Evolutionary conservation across 2,113 vertebrate species (phyloP), one percentile per base, ranked within the genome.

Genomic region (Holacanthus passer): DNA sequence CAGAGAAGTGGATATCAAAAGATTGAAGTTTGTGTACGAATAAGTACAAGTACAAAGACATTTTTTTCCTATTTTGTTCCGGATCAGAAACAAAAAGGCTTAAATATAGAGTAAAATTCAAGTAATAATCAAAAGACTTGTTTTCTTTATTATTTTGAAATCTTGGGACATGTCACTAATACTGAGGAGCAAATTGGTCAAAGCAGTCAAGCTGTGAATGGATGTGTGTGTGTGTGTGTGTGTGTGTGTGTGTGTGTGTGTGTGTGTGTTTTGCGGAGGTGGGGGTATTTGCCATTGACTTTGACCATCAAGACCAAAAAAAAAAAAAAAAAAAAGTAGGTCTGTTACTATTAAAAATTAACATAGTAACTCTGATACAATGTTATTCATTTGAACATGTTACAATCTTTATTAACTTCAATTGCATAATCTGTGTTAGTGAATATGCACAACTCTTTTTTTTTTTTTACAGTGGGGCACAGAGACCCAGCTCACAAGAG

Each of bases 281-380:
- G 29, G 5, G 10, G 22, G 50, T 7, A 9, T 48, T 13, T 76
- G 65, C 43, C 69, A 50, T 72, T 88, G 84, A 88, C 84, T 87
- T 88, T 91, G 89, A 76, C 65, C 45, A 47, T 81, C 79, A 58
- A 79, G 37, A 80, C 24, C 2, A 56, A 77, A 55, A 11, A 17
- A 56, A 66, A 7, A 72, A 17, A 53, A 35, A 31, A 27, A 56
- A 5, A 39, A 41, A 43, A 60, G 64, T 37, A 37, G 35, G 19
- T 43, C 37, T 29, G 2, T 45, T 37, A 37, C 11, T n/a, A 24
- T 12, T 31, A 7, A 22, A 32, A 29, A 35, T 11, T 1, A 16
- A 52, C 16, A 22, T 7, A n/a, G 4, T 24, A 19, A 60, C 7
- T 59, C 19, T 43, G 5, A 19, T 37, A 16, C 14, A 41, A 11